Conservation (phyloP, 2,888 invertebrate genomes). For the Aelia acuminata region DNA sequence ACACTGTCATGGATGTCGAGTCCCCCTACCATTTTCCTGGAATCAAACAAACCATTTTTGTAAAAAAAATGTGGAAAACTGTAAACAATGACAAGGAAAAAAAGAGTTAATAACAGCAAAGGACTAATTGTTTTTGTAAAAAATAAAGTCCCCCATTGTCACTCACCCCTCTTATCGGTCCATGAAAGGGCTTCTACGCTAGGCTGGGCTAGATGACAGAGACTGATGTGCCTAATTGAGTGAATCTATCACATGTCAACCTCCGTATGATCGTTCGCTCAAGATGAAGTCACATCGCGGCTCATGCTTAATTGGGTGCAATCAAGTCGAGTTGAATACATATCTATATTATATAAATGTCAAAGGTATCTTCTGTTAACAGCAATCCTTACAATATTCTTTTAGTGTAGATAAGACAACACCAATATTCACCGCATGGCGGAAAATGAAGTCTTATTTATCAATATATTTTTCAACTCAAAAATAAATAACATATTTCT, state of each 20-base stretch:
- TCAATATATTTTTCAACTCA: no score
- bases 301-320: slow-evolving; percentile 17
- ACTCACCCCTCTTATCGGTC: not conserved
- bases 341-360: not conserved
- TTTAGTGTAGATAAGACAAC: no score
- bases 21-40: not conserved
- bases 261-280: not conserved
- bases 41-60: not conserved
- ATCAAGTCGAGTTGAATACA: not conserved
- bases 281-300: not conserved
- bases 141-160: not conserved
- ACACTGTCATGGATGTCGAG: not conserved
- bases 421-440: no score
- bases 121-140: not conserved
- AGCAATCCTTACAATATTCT: no score
- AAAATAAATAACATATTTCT: no score
- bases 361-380: not conserved
- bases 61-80: not conserved
- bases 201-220: slow-evolving; percentile 11
- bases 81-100: no score
- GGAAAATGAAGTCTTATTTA: no score
- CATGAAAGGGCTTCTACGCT: not conserved
- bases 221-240: slow-evolving; percentile 6
- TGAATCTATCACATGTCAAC: slow-evolving; percentile 28
- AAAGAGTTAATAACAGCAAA: not conserved